Percentiles rank a stretch among this genome's conserved stretches.
Conservation (phyloP, 1,140 invertebrate genomes). For the Caerostris extrusa region DNA sequence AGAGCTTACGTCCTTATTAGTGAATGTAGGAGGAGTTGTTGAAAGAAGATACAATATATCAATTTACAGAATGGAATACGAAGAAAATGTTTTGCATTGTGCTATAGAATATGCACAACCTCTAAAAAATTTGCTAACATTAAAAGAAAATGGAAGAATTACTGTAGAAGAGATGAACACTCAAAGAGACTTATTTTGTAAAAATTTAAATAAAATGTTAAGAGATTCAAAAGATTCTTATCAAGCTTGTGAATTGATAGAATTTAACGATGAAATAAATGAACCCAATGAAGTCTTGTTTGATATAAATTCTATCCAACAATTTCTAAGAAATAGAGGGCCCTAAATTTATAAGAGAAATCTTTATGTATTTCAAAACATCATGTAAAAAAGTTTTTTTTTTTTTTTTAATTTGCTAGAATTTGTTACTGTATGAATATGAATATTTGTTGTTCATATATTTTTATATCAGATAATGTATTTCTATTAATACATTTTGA, state of each 20-base stretch:
- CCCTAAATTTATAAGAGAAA: too few relatives aligned
- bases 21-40: background rate
- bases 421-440: too few relatives aligned
- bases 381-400: too few relatives aligned
- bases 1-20: background rate
- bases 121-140: conserved; percentile 1
- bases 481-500: too few relatives aligned
- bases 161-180: background rate
- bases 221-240: background rate
- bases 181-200: conserved; percentile 23
- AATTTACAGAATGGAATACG: conserved; percentile 11
- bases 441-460: too few relatives aligned
- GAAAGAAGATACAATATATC: conserved; percentile 16
- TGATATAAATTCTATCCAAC: background rate
- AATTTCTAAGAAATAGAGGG: background rate
- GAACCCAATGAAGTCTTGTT: background rate
- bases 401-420: too few relatives aligned
- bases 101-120: conserved; percentile 66
- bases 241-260: conserved; percentile 26
- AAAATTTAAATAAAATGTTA: background rate
- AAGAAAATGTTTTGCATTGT: background rate
- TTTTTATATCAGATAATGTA: too few relatives aligned
- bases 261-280: background rate
- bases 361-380: too few relatives aligned
- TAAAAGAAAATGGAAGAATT: conserved; percentile 23